Base-by-base conservation (phyloP, 2,888 invertebrate species). In the Neoaliturus tenellus region DNA sequence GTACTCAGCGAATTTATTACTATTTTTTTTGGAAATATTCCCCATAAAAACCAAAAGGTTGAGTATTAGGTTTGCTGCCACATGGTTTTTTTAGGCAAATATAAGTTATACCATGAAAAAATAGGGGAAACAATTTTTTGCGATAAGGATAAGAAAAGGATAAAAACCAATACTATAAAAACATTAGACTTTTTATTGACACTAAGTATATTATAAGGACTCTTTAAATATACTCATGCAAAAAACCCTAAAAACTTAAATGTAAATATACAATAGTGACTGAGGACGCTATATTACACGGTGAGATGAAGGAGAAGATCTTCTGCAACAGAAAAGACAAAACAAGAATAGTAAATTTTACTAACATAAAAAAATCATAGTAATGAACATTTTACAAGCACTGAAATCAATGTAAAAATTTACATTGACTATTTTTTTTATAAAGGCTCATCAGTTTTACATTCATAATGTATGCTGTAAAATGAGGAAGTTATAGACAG, bases 191-290 rank as follows among this genome's bases (percentile, higher is more conserved):
- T 1, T 71, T 71, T 39, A 71, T 39, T 71, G 41, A 71, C 71
- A 71, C 71, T 67, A 71, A 71, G 20, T 71, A 71, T 71, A 71
- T 35, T 35, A 10, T 71, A 14, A 67, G 31, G 31, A 33, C n/a
- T 31, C 17, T 67, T 20, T n/a, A n/a, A 31, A 67, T 20, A 33
- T 67, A 8, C 35, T 67, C 67, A 67, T n/a, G 41, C 14, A 39
- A 71, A 71, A 71, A 69, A 31, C n/a, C n/a, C 31, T 69, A 69
- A 71, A 71, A 71, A 71, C 71, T 71, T 71, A 71, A 71, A 71
- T 71, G 39, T 71, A 71, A 71, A 71, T 71, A 14, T 71, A 71
- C 71, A 71, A 71, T 41, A 71, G 41, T 35, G 71, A 39, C 39
- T n/a, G 71, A 71, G 39, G 41, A 39, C 4, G n/a, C 71, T 71